Base-by-base conservation (phyloP, 2,888 invertebrate genomes). In the Sturmia bella region DNA sequence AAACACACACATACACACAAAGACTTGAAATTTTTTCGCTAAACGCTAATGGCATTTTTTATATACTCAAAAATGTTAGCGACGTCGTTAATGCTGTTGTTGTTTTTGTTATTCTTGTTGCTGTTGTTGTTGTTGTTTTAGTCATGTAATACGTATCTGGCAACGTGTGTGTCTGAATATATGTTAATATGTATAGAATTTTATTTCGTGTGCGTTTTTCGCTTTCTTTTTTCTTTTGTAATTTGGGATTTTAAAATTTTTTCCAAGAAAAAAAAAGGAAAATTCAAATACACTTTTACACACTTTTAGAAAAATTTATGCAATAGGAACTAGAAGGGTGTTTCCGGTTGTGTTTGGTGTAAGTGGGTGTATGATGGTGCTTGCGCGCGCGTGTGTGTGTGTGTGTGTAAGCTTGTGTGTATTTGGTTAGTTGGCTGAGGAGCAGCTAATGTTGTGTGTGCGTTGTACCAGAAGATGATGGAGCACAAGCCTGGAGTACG, bases 31-130 rank as follows among this genome's bases (percentile, higher is more conserved):
- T 45, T 73, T 72, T 78, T 78, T 74, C 75, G 78, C 84, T 83
- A 79, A 84, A 84, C 85, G 86, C 86, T 87, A 87, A 87, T 86
- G 87, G 86, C 85, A 85, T 84, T 85, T 86, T 84, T 84, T 73
- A 84, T 83, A 69, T 66, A 79, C 76, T 64, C 69, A 63, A 70
- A 81, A 78, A 81, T 81, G 75, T 84, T 82, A 79, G 82, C 82
- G 79, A 70, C 76, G 79, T 57, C 78, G 81, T 73, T 66, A 70
- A 75, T 68, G 59, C 66, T 69, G 63, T 41, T 68, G 59, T 21
- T 52, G 66, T n/a, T 66, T 39, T 27, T 48, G 56, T 21, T 69
- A 37, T 41, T 66, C 37, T 27, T 56, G 56, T 37, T 69, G 43
- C 21, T 50, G 54, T 27, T 59, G 61, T 43, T 76, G 15, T 73